phyloP scores from a whole-genome alignment of 2,888 invertebrate genomes.

The Stramonita haemastoma region DNA sequence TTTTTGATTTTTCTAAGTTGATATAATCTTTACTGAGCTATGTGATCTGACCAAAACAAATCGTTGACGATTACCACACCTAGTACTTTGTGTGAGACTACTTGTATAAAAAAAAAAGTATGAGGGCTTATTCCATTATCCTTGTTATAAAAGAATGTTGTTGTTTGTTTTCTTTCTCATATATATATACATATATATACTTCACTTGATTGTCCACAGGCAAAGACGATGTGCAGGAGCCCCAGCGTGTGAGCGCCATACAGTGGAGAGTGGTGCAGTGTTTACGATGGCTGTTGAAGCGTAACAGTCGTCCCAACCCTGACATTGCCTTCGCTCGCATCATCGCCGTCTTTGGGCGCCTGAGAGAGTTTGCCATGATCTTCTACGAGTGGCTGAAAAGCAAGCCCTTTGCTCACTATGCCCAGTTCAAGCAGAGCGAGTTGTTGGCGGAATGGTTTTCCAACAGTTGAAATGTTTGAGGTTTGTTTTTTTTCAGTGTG shows the following conservation, averaged over 20 bases:
- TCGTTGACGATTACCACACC: too few relatives aligned
- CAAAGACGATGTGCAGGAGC: constrained; percentile 36
- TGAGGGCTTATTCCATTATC: too few relatives aligned
- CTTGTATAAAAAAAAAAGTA: too few relatives aligned
- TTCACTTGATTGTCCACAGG: background rate
- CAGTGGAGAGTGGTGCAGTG: constrained; percentile 41
- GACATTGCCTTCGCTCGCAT: constrained; percentile 29
- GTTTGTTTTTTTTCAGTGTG: background rate
- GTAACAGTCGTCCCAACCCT: constrained; percentile 28
- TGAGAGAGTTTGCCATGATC: background rate
- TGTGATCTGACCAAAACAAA: too few relatives aligned
- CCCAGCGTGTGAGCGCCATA: constrained; percentile 32
- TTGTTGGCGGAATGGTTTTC: constrained; percentile 39
- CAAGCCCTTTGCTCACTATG: constrained; percentile 24
- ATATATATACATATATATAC: too few relatives aligned
- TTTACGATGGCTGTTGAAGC: constrained; percentile 24
- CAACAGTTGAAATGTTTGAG: background rate
- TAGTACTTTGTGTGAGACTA: too few relatives aligned
- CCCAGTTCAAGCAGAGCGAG: constrained; percentile 18
- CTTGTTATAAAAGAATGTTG: too few relatives aligned
- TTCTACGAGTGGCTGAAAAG: constrained; percentile 38
- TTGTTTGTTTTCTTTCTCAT: too few relatives aligned
- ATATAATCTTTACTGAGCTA: too few relatives aligned
- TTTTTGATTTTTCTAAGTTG: too few relatives aligned
- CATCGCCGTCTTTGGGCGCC: constrained; percentile 19